Percentiles rank a stretch among this genome's conserved stretches.
These are phyloP conservation scores for Brenthis hecate DNA, from an alignment of 2,888 invertebrate species.

Conservation along the genomic window DNA sequence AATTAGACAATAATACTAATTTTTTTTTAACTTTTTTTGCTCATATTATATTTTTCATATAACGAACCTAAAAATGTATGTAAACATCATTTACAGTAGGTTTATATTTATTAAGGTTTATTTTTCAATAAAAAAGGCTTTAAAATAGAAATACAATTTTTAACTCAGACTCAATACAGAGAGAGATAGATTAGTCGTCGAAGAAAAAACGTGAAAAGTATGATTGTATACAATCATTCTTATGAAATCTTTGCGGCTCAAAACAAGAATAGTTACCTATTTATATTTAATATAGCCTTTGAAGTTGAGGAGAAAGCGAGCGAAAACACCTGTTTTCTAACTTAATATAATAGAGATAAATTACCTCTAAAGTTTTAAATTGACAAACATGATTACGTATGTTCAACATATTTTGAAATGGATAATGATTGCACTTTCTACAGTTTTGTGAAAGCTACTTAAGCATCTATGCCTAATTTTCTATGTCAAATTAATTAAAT, in stretches of 20 bases:
- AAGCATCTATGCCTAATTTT: conserved; percentile 4
- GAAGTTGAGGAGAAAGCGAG: conserved; percentile 15
- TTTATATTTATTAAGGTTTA: no score
- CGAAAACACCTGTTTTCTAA: conserved; percentile 11
- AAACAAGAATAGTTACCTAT: background rate
- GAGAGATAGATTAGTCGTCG: background rate
- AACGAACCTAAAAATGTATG: no score
- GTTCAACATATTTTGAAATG: conserved; percentile 22
- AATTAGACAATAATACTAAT: no score
- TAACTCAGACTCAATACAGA: no score
- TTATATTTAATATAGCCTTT: conserved; percentile 3
- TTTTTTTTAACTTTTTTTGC: no score
- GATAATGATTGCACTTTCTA: conserved; percentile 17
- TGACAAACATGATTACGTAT: conserved; percentile 2
- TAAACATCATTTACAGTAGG: no score
- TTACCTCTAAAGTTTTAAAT: conserved; percentile 4
- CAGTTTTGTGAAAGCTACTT: conserved; percentile 15
- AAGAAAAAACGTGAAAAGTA: background rate
- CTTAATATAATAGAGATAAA: conserved; percentile 6
- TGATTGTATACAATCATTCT: background rate
- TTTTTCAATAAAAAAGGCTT: no score
- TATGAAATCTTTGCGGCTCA: background rate
- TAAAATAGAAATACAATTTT: no score
- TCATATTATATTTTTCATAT: no score
- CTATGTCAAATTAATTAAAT: conserved; percentile 9